phyloP scores from a whole-genome alignment of 2,113 vertebrate genomes.

The Cacatua alba region DNA sequence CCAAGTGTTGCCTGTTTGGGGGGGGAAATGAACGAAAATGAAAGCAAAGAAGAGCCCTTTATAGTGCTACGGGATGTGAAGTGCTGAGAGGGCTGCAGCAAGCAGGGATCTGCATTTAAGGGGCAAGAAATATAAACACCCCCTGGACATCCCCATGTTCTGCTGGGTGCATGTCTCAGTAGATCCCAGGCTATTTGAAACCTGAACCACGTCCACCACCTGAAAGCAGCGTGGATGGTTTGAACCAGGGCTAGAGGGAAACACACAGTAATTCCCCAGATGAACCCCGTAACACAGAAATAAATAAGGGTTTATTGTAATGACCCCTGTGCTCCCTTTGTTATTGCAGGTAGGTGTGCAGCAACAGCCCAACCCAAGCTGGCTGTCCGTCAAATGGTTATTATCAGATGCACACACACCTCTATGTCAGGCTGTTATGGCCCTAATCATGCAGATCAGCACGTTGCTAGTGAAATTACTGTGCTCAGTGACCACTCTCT shows the following conservation, averaged over 20 bases:
- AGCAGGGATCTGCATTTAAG: background rate
- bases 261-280: slow-evolving; percentile 6
- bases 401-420: background rate
- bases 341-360: background rate
- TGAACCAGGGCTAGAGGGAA: background rate
- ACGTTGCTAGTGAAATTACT: slow-evolving; percentile 9
- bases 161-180: background rate
- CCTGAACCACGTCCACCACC: background rate
- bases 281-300: background rate
- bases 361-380: background rate
- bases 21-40: background rate
- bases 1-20: background rate
- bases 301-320: slow-evolving; percentile 14
- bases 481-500: background rate
- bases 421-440: background rate
- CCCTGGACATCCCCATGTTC: background rate
- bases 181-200: slow-evolving; percentile 30
- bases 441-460: slow-evolving; percentile 39
- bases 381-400: background rate
- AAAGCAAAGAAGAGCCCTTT: background rate
- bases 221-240: background rate
- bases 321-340: background rate
- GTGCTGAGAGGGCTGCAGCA: background rate
- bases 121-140: background rate
- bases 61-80: background rate